Evolutionary conservation across 2,888 invertebrate species (phyloP), one percentile per base, ranked within the genome.

Genomic region (Acronicta aceris): DNA sequence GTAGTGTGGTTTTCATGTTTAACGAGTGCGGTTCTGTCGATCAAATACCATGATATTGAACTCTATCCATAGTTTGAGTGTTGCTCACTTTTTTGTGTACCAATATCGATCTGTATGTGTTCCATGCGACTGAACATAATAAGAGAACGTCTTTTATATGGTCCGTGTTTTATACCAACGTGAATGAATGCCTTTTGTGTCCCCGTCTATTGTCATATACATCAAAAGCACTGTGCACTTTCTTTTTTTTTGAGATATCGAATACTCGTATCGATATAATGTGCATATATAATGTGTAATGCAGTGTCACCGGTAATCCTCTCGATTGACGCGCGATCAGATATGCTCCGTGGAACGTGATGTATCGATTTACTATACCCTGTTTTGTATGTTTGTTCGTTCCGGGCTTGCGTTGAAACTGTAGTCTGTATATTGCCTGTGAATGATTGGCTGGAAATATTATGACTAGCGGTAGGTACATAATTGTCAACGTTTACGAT

Each of bases 321-420:
- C 70, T 65, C 58, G 78, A 83, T 80, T 83, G 84, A 81, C 83
- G 76, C 73, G 65, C 67, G 74, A 83, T 84, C 83, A 73, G 83
- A 81, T 84, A 82, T 61, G 74, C 67, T 30, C 51, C 33, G 59
- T 57, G 62, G 75, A 78, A 81, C 76, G 79, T 81, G 81, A 79
- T 82, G 69, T 78, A 81, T 84, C 82, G 84, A 83, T 84, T 80
- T 75, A 76, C 65, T 80, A 75, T 73, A 81, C 69, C 61, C 68
- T 71, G 73, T 78, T 71, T 66, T 74, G 68, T 66, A 69, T 71
- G 53, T 73, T 52, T 58, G 57, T 74, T 66, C 55, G 77, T 70
- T 74, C 75, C 69, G 68, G 74, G 59, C 30, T 65, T 50, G 49
- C 5, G 27, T 65, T 43, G n/a, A 38, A 43, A 41, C 46, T 61